Conservation (phyloP, 2,797 vertebrate genomes). For the Pogonophryne albipinna region DNA sequence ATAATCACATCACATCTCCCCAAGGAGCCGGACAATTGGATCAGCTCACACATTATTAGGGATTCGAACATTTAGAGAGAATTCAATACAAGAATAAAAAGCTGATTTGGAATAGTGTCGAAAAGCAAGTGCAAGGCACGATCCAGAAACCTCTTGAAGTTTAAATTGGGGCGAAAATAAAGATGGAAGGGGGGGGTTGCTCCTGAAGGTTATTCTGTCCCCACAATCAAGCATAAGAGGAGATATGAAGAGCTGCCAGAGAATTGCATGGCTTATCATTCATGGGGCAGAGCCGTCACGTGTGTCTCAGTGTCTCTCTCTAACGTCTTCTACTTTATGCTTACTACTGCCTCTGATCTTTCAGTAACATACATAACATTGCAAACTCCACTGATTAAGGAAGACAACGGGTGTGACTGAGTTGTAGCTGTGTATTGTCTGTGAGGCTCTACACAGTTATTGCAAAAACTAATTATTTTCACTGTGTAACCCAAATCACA, state of each 20-base stretch:
- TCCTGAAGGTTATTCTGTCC: conserved; percentile 47
- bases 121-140: not conserved
- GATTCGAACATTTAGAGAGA: conserved; percentile 4
- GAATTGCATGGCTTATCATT: conserved; percentile 61
- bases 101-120: conserved; percentile 9
- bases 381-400: conserved; percentile 25
- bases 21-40: conserved; percentile 18
- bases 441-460: not conserved
- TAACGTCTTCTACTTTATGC: conserved; percentile 20
- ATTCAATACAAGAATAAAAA: conserved; percentile 22
- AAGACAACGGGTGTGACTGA: not conserved
- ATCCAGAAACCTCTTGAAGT: conserved; percentile 2
- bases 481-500: not conserved
- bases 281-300: conserved; percentile 35
- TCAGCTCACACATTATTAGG: not conserved
- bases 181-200: not conserved
- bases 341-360: conserved; percentile 36
- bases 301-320: conserved; percentile 21
- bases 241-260: conserved; percentile 34
- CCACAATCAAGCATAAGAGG: conserved; percentile 39
- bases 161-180: conserved; percentile 31
- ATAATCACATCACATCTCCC: conserved; percentile 10
- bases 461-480: conserved; percentile 39
- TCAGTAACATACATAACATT: conserved; percentile 54
- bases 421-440: not conserved